phyloP scores from a whole-genome alignment of 1,140 invertebrate species.

The Hetaerina americana region DNA sequence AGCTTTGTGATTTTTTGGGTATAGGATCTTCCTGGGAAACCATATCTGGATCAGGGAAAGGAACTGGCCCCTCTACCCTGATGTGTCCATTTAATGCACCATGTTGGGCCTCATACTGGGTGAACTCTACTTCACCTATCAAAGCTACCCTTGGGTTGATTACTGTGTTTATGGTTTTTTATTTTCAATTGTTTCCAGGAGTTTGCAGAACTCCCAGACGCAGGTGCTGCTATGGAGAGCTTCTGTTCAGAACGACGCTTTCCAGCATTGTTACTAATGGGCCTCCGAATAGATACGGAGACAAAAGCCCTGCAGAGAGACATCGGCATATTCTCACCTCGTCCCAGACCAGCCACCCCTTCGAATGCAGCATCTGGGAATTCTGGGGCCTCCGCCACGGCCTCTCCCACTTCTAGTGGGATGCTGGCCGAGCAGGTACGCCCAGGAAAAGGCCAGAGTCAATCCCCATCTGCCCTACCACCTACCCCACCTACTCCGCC shows the following conservation, averaged over 20 bases:
- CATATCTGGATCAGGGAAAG: too few species aligned
- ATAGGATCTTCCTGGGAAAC: too few species aligned
- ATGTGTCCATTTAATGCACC: too few species aligned
- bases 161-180: neutral
- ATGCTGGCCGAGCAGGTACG: neutral
- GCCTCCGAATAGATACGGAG: neutral
- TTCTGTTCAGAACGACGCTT: neutral
- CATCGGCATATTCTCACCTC: neutral
- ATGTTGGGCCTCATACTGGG: too few species aligned
- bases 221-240: neutral
- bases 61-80: too few species aligned
- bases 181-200: neutral
- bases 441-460: neutral
- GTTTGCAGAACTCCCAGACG: neutral
- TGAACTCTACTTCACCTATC: too few species aligned
- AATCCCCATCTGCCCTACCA: neutral
- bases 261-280: neutral
- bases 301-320: neutral
- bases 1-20: too few species aligned
- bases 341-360: neutral
- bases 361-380: neutral
- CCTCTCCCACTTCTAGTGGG: neutral
- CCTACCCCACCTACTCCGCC: neutral
- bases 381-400: neutral
- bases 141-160: neutral